Conservation (phyloP, 2,113 vertebrate species). For the Coptodon bakossiorum region DNA sequence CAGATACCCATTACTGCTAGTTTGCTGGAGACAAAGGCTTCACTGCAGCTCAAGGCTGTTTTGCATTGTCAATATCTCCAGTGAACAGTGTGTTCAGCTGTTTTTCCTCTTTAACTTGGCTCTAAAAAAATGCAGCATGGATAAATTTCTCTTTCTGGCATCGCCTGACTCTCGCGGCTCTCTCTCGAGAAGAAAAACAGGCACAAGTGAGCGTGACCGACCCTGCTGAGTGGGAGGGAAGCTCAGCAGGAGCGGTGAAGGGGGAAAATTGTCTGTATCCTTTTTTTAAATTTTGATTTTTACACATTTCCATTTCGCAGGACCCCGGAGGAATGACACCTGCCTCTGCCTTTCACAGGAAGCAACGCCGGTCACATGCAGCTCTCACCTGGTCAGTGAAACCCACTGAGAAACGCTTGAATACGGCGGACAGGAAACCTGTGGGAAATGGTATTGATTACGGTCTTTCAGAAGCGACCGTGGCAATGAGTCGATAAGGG, state of each 20-base stretch:
- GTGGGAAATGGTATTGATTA: neutral
- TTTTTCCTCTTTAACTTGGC: neutral
- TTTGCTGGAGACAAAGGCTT: neutral
- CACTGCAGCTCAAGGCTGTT: neutral
- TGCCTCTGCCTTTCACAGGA: neutral
- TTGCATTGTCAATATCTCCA: neutral
- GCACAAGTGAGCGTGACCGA: neutral
- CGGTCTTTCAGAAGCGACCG: neutral
- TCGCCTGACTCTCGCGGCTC: neutral
- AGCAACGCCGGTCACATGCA: neutral
- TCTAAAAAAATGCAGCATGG: neutral
- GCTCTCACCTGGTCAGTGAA: neutral
- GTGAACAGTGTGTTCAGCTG: neutral
- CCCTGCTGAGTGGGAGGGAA: constrained; percentile 6
- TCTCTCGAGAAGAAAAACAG: neutral
- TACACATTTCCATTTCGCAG: constrained; percentile 28
- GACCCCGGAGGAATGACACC: neutral
- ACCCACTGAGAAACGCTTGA: neutral
- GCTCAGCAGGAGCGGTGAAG: neutral
- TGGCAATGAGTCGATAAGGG: neutral
- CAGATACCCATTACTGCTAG: neutral
- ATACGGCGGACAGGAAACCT: neutral
- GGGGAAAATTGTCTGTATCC: constrained; percentile 2
- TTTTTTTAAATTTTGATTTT: neutral
- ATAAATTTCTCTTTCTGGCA: neutral